Evolutionary conservation across 2,113 vertebrate genomes (phyloP).

Genomic region (Arothron firmamentum): DNA sequence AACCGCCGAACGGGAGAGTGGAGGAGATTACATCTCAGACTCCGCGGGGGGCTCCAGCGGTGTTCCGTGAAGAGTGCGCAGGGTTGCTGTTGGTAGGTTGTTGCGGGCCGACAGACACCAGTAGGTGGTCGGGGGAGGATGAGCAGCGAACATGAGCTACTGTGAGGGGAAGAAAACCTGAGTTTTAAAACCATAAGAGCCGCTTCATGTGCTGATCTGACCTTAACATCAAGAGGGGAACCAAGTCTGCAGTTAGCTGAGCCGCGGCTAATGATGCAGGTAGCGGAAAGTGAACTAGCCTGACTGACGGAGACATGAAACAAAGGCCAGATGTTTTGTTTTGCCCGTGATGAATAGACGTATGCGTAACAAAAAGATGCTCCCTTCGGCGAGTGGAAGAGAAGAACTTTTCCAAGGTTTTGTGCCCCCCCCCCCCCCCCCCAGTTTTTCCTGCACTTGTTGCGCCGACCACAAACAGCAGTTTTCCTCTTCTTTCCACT

Average conservation of each 20-base stretch:
- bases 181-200: not conserved
- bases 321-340: no score
- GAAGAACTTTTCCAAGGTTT: not conserved
- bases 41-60: slow-evolving; percentile 20
- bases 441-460: slow-evolving; percentile 21
- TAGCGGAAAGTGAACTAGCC: no score
- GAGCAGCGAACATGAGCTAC: slow-evolving; percentile 26
- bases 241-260: no score
- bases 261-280: no score
- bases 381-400: no score
- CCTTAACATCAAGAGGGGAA: no score
- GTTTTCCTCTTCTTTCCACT: slow-evolving; percentile 26
- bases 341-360: no score
- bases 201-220: not conserved
- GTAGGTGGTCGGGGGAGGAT: slow-evolving; percentile 33
- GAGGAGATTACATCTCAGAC: slow-evolving; percentile 61
- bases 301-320: no score
- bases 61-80: slow-evolving; percentile 35
- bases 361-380: no score
- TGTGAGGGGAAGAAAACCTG: not conserved
- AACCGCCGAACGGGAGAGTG: slow-evolving; percentile 35
- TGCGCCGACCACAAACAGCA: slow-evolving; percentile 42
- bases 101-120: slow-evolving; percentile 38
- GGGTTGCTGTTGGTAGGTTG: slow-evolving; percentile 40
- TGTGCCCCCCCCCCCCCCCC: no score